Conservation (phyloP, 2,113 vertebrate genomes). For the Semnornis frantzii region DNA sequence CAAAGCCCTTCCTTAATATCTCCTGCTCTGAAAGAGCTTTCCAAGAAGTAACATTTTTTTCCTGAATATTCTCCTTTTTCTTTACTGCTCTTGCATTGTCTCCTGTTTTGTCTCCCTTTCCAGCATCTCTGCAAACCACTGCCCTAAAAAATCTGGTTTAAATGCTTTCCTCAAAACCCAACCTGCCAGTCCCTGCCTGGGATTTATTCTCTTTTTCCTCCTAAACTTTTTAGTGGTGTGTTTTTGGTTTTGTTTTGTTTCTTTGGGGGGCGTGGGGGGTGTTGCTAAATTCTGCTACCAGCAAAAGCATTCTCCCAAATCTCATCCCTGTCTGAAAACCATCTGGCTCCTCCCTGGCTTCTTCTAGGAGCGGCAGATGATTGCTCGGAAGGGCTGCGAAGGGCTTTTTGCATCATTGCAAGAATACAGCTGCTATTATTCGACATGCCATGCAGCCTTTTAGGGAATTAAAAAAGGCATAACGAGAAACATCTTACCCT, state of each 20-base stretch:
- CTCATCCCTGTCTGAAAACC: background rate
- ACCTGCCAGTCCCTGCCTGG: background rate
- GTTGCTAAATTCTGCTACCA: background rate
- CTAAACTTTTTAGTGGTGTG: no score
- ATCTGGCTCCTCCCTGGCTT: background rate
- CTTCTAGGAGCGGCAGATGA: background rate
- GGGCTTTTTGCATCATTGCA: background rate
- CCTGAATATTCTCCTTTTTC: rapidly evolving
- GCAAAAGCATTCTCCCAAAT: background rate
- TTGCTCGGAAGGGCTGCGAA: background rate
- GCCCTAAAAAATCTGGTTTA: background rate
- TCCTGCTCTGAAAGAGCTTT: background rate
- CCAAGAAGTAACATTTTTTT: background rate
- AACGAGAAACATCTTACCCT: constrained; percentile 13
- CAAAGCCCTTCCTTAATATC: background rate
- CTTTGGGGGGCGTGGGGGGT: no score
- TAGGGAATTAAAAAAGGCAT: constrained; percentile 36
- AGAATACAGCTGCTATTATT: background rate
- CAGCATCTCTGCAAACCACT: background rate
- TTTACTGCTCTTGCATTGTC: background rate
- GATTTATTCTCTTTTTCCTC: background rate
- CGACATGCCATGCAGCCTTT: background rate
- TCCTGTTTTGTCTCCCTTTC: background rate
- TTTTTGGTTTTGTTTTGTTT: no score
- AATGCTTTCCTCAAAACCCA: background rate